phyloP scores from a whole-genome alignment of 2,113 vertebrate genomes.

The Nycticorax nycticorax region DNA sequence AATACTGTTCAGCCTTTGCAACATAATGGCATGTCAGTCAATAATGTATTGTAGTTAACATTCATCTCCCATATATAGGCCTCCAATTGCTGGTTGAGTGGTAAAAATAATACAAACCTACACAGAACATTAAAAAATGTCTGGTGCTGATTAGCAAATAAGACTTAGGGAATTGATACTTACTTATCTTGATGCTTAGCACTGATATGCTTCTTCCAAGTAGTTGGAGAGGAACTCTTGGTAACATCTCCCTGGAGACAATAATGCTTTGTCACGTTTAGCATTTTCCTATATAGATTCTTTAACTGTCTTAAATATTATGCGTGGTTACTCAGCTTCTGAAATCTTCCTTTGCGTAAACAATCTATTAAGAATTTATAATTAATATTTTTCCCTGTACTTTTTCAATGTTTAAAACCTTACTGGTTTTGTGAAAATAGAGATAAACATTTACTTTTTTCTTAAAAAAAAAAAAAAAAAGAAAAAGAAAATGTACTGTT shows the following conservation, averaged over 20 bases:
- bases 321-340: not conserved
- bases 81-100: not conserved
- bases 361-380: not conserved
- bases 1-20: not conserved
- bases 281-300: not conserved
- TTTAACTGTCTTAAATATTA: not conserved
- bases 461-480: not conserved
- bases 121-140: not conserved
- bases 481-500: not conserved
- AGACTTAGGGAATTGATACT: not conserved
- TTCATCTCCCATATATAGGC: not conserved
- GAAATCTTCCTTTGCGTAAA: not conserved
- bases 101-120: not conserved
- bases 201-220: not conserved
- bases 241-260: not conserved
- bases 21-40: not conserved
- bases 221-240: not conserved
- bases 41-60: not conserved
- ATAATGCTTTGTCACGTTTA: not conserved
- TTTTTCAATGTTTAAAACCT: not conserved
- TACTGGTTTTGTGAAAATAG: not conserved
- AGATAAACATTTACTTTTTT: not conserved
- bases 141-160: not conserved
- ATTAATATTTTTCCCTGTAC: not conserved
- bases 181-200: not conserved